Evolutionary conservation across 1,140 invertebrate genomes (phyloP).

Genomic region (Oncopodura yosiiana): DNA sequence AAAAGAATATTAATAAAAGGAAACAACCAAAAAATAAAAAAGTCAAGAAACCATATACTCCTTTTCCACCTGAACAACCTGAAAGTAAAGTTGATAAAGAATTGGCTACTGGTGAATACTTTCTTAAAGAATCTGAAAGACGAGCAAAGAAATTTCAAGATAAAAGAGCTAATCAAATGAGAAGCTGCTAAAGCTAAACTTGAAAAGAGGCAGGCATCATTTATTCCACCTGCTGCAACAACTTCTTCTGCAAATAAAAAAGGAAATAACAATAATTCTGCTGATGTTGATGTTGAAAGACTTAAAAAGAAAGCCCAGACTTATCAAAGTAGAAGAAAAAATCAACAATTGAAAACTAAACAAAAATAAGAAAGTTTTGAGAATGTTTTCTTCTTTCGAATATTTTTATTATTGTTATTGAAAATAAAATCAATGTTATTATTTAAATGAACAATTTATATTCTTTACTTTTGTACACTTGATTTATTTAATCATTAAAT

Average conservation of each 20-base stretch:
- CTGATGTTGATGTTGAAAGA: constrained; percentile 30
- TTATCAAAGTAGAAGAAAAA: constrained; percentile 17
- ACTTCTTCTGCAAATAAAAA: background rate
- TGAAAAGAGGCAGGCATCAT: constrained; percentile 70
- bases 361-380: constrained; percentile 1
- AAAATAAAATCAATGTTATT: too few species aligned
- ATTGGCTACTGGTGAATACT: constrained; percentile 92
- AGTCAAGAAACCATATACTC: constrained; percentile 86
- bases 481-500: too few species aligned
- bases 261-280: too few species aligned
- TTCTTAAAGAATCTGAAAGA: constrained; percentile 76
- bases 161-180: constrained; percentile 55
- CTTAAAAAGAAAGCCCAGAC: constrained; percentile 33
- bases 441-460: too few species aligned
- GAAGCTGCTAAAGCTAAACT: constrained; percentile 53
- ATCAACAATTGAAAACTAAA: constrained; percentile 4
- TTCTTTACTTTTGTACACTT: too few species aligned
- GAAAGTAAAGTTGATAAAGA: constrained; percentile 91
- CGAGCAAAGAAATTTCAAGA: constrained; percentile 60
- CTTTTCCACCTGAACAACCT: constrained; percentile 87
- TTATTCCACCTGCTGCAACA: constrained; percentile 57
- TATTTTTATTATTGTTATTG: background rate
- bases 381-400: background rate
- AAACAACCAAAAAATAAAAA: constrained; percentile 78
- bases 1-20: constrained; percentile 76